Evolutionary conservation across 2,888 invertebrate genomes (phyloP), one percentile per base, ranked within the genome.

Genomic region (Bombylius major): DNA sequence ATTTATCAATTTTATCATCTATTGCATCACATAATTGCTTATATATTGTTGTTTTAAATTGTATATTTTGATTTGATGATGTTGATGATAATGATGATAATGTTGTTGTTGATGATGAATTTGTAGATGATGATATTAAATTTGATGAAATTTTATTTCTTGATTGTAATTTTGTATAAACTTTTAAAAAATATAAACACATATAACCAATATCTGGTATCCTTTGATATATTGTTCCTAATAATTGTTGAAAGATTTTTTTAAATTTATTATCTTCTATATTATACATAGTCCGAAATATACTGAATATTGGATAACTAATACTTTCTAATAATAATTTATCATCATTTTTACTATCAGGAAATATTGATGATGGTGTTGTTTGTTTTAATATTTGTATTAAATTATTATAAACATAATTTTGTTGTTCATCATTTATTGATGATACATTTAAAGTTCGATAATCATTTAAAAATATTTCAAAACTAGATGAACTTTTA

Each of bases 131-230:
- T 42, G 39, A 42, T 11, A 11, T 11, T 42, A 42, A 42, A 11
- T 11, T 11, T 45, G 14, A 51, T 47, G 55, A 51, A 51, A 51
- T 55, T 51, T 79, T 76, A 75, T 81, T 62, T 60, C 78, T 61
- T 65, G 76, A 70, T 77, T 81, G 62, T 68, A 75, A 60, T 77
- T 81, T 64, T 67, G 77, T 77, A 80, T 87, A 78, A 59, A 87
- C 88, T 81, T 91, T 93, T 62, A 93, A 78, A 75, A 91, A 96
- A 76, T 93, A 95, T 53, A 96, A 76, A 61, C 96, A 78, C 65
- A 89, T 80, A 73, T 90, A 94, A 50, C 95, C 95, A 56, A 91
- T 79, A 68, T 82, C 80, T 12, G 86, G 82, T 66, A 88, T 81
- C 65, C 78, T 82, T 64, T 77, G 73, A 64, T 86, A 82, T 76